These are phyloP conservation scores for Caenorhabditis wallacei DNA, from an alignment of 2,888 invertebrate genomes.

Conservation along the genomic window DNA sequence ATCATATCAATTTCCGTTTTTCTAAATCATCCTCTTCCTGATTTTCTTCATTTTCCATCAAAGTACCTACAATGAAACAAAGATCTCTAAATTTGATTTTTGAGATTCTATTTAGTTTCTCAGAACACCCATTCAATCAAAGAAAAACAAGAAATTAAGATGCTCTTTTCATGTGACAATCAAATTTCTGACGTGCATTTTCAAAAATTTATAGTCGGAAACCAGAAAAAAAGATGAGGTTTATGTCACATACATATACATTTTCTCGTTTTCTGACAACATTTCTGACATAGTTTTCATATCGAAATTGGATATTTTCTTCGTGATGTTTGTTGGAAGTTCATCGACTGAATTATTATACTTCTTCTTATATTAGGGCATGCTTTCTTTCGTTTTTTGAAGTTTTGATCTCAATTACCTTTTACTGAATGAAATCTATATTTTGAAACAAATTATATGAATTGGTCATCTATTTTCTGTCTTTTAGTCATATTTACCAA, in stretches of 20 bases:
- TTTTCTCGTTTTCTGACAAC: constrained; percentile 18
- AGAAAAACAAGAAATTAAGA: constrained; percentile 2
- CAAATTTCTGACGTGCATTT: constrained; percentile 24
- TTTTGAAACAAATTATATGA: too few species aligned
- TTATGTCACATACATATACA: constrained; percentile 26
- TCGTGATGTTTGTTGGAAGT: constrained; percentile 10
- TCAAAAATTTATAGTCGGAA: constrained; percentile 38
- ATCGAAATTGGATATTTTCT: constrained; percentile 1
- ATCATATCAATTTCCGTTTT: neutral
- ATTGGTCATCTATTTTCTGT: too few species aligned
- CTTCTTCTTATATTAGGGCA: too few species aligned
- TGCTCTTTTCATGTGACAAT: constrained; percentile 20
- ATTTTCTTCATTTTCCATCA: neutral
- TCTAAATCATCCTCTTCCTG: neutral
- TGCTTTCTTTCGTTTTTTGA: too few species aligned
- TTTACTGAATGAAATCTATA: too few species aligned
- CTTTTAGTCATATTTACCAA: neutral
- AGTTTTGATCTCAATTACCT: too few species aligned
- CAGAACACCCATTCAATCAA: neutral
- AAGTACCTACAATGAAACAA: neutral
- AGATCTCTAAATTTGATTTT: neutral
- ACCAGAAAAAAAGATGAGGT: constrained; percentile 8
- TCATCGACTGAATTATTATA: neutral
- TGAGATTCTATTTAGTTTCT: constrained; percentile 2
- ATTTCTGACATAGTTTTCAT: constrained; percentile 14